Conservation (phyloP, 2,888 invertebrate species). For the Callinectes sapidus region DNA sequence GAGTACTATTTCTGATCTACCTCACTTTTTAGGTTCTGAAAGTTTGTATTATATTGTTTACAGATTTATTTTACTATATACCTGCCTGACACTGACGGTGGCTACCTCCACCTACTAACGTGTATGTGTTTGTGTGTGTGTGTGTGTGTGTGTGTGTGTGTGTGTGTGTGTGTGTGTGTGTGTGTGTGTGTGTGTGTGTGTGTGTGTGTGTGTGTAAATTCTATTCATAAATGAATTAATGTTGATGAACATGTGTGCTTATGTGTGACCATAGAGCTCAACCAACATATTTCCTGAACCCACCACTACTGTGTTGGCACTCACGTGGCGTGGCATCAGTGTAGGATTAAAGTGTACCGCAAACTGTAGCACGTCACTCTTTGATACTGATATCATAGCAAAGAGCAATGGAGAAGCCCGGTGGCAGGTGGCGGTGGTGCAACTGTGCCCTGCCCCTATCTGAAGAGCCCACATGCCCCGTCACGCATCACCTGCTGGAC, state of each 20-base stretch:
- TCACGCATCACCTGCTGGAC: not conserved
- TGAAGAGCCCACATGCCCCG: not conserved
- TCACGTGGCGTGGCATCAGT: slow-evolving; percentile 19
- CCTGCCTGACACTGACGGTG: slow-evolving; percentile 51
- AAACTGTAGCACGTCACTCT: slow-evolving; percentile 2
- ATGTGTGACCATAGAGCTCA: not conserved
- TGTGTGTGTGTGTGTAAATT: slow-evolving; percentile 29
- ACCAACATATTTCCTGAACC: slow-evolving; percentile 24
- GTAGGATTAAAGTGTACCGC: slow-evolving; percentile 16
- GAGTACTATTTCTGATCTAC: slow-evolving; percentile 68
- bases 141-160: slow-evolving; percentile 33
- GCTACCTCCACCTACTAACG: slow-evolving; percentile 34
- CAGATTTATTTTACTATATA: slow-evolving; percentile 59
- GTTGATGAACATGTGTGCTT: slow-evolving; percentile 31
- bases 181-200: slow-evolving; percentile 32
- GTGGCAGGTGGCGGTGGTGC: not conserved
- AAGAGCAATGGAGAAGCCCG: not conserved
- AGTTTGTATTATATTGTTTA: slow-evolving; percentile 62
- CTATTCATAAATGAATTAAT: not conserved
- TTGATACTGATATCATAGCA: not conserved
- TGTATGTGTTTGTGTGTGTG: slow-evolving; percentile 1
- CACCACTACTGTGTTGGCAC: slow-evolving; percentile 14
- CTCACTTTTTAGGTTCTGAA: slow-evolving; percentile 68
- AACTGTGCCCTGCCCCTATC: not conserved
- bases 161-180: slow-evolving; percentile 32